These are phyloP conservation scores for Pterostichus madidus DNA, from an alignment of 2,888 invertebrate species.

Conservation along the genomic window DNA sequence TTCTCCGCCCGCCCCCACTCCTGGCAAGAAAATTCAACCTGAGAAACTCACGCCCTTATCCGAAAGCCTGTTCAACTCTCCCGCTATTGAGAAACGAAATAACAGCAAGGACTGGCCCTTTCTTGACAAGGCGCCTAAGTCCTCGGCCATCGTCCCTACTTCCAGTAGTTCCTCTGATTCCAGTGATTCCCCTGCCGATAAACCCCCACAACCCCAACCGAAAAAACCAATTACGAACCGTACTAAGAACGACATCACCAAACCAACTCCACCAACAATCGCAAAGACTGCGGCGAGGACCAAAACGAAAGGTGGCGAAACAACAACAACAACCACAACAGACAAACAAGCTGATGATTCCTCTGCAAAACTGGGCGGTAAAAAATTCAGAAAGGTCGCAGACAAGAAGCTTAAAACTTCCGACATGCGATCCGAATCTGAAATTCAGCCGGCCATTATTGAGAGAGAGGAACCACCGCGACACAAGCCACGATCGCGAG, in stretches of 20 bases:
- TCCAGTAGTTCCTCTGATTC: conserved; percentile 82
- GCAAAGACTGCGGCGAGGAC: conserved; percentile 72
- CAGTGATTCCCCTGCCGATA: conserved; percentile 76
- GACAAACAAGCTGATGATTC: conserved; percentile 69
- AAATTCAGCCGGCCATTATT: conserved; percentile 86
- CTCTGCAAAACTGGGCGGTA: conserved; percentile 73
- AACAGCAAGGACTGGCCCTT: conserved; percentile 85
- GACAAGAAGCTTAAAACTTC: conserved; percentile 92
- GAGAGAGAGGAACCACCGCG: conserved; percentile 86
- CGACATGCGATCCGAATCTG: conserved; percentile 85
- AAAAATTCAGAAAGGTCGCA: conserved; percentile 83
- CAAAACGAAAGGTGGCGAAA: conserved; percentile 68
- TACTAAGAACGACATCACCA: conserved; percentile 68
- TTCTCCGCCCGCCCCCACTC: conserved; percentile 68
- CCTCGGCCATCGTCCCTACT: conserved; percentile 82
- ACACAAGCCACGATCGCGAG: conserved; percentile 69
- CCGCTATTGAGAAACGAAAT: conserved; percentile 74
- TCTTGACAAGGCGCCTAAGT: conserved; percentile 88
- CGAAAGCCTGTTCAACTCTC: conserved; percentile 74
- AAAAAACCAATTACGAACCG: conserved; percentile 68
- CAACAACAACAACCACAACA: conserved; percentile 66
- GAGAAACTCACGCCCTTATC: conserved; percentile 73
- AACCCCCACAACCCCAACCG: conserved; percentile 71
- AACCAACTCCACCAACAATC: conserved; percentile 68
- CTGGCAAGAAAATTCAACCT: conserved; percentile 66